Evolutionary conservation across 1,140 invertebrate genomes (phyloP).

Genomic region (Solen grandis): DNA sequence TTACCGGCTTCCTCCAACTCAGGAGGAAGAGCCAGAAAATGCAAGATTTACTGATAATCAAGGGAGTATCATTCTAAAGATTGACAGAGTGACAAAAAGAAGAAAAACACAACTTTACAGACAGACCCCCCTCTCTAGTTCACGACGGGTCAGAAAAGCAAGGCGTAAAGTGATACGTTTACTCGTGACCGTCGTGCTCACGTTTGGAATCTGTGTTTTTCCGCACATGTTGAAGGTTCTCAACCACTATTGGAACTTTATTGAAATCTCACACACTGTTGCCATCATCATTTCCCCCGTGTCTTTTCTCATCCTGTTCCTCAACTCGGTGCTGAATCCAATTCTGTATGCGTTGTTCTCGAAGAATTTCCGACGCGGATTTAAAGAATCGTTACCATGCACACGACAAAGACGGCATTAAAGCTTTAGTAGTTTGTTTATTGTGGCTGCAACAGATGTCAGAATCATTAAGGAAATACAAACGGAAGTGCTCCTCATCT

Average conservation of each 20-base stretch:
- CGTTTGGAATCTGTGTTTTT: constrained; percentile 92
- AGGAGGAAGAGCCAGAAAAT: too few relatives aligned
- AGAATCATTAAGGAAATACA: too few relatives aligned
- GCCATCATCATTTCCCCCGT: constrained; percentile 89
- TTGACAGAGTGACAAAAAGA: too few relatives aligned
- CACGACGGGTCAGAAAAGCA: constrained; percentile 45
- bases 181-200: constrained; percentile 90
- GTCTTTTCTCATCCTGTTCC: constrained; percentile 91
- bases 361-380: constrained; percentile 82
- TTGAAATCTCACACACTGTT: constrained; percentile 83
- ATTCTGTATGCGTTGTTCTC: constrained; percentile 92
- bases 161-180: constrained; percentile 84
- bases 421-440: too few relatives aligned
- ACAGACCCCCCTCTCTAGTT: constrained; percentile 14
- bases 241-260: constrained; percentile 84
- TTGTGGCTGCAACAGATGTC: too few relatives aligned
- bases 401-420: too few relatives aligned
- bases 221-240: constrained; percentile 92
- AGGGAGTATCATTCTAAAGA: too few relatives aligned
- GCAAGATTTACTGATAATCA: too few relatives aligned
- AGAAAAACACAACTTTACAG: too few relatives aligned
- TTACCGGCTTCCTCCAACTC: too few relatives aligned
- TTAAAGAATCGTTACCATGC: constrained; percentile 73
- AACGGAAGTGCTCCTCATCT: too few relatives aligned
- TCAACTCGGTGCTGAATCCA: constrained; percentile 92